Base-by-base conservation (phyloP, 2,113 vertebrate species). In the Bufo gargarizans region DNA sequence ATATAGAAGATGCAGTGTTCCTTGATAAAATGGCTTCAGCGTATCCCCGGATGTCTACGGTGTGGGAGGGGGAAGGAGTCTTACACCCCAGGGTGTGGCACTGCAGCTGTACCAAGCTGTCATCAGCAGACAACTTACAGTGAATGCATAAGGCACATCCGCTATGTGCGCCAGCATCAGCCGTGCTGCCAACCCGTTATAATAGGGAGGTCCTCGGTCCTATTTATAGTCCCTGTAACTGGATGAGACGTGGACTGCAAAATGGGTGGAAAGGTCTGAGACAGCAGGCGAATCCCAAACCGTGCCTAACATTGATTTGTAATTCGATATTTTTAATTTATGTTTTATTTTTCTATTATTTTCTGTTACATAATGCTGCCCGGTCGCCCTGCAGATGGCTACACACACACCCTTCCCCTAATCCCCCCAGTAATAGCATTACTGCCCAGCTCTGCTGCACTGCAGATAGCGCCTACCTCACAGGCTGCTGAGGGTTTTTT, bases 341-440 rank as follows among this genome's bases (percentile, higher is more conserved):
- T 33, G 33, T 33, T 33, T 33, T 33, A 33, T 33, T 33, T 33
- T 33, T 33, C 33, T 33, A 33, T 33, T 33, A 33, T 33, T 33
- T 33, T 33, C 33, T 33, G 33, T 33, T 33, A 33, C 33, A 33
- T 33, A 33, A 33, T 33, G 33, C 33, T 33, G 33, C 33, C 33
- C 33, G 33, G 1, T 33, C 11, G 8, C 9, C 12, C 50, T 85
- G 14, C 58, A 83, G 58, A 86, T 77, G 61, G 50, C 17, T 17
- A 22, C 13, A 17, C 50, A 72, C 47, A 79, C 80, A 77, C 79
- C 84, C 83, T 55, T 58, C 67, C 79, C 76, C 55, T 88, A 88
- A 88, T 88, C 86, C 69, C 56, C 7, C 12, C 86, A 74, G 63
- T 88, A 88, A 88, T 56, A 82, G 69, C 71, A 88, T 88, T 83